Evolutionary conservation across 1,140 invertebrate genomes (phyloP).

Genomic region (Pogonus chalceus): DNA sequence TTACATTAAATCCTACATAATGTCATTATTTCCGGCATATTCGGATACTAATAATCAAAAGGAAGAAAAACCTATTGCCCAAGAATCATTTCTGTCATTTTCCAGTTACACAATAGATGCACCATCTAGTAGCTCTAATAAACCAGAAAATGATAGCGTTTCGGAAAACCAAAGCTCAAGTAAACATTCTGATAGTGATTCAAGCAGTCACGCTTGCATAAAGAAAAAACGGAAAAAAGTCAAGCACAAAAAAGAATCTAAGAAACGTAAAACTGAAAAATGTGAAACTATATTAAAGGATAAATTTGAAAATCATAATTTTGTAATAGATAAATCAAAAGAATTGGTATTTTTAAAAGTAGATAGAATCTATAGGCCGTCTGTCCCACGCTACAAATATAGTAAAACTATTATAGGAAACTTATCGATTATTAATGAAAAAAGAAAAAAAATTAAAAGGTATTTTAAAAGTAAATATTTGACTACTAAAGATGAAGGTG

Average conservation of each 20-base stretch:
- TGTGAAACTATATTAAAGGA: conserved; percentile 26
- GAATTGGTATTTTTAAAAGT: conserved; percentile 36
- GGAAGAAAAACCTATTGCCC: conserved; percentile 2
- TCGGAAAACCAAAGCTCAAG: background rate
- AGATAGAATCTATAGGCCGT: conserved; percentile 36
- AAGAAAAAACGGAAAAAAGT: conserved; percentile 24
- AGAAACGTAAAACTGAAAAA: conserved; percentile 14
- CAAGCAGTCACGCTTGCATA: conserved; percentile 17
- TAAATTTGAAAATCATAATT: conserved; percentile 35
- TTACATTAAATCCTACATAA: conserved; percentile 10
- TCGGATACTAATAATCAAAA: conserved; percentile 14
- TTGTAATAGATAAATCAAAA: conserved; percentile 41
- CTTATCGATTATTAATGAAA: conserved; percentile 13
- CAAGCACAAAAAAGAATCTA: conserved; percentile 17
- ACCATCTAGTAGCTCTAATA: conserved; percentile 13
- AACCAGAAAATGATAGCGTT: background rate
- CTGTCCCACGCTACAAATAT: conserved; percentile 37
- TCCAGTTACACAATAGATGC: conserved; percentile 29
- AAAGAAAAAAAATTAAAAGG: conserved; percentile 26
- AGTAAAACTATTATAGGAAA: background rate
- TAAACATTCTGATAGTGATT: background rate
- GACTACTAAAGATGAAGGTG: conserved; percentile 21
- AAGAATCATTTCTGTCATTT: conserved; percentile 23
- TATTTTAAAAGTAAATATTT: conserved; percentile 32
- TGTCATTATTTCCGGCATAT: conserved; percentile 33